Evolutionary conservation across 2,113 vertebrate genomes (phyloP), one percentile per base, ranked within the genome.

Genomic region (Salminus brasiliensis): DNA sequence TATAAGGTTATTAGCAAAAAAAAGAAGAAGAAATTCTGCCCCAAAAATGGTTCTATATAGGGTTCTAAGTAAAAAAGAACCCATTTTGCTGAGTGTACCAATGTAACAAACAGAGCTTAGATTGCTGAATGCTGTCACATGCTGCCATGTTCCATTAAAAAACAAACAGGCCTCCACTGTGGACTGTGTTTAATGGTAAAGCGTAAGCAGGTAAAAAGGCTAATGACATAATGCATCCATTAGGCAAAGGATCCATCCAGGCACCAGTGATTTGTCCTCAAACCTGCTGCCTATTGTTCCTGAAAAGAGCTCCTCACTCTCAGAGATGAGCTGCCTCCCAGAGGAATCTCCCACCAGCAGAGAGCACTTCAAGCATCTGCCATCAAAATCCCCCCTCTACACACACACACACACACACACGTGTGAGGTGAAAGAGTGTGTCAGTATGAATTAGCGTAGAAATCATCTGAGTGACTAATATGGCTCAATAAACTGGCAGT

Each of bases 311-410:
- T 67, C 52, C 29, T 66, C 27, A 65, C 43, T 74, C 71, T 59
- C 30, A 25, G 16, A 70, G 32, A 41, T 16, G 36, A 10, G 5
- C 18, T 30, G 29, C 36, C 16, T 77, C 69, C 39, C 74, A 21
- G 30, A 45, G 39, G 72, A 57, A 60, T 60, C 39, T 32, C 4
- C 16, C 15, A 45, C 16, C 36, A 43, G 43, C 23, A 68, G 25
- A 32, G 21, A 25, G 41, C 70, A 72, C 67, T 80, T 76, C 9
- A 79, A 47, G 34, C 80, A 70, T 82, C 66, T 67, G 79, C 49
- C 76, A 75, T 72, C 57, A 62, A 25, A 32, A 34, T 36, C 60
- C 59, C 80, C 15, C 47, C 67, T 81, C 84, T 36, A 43, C 67
- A 81, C 53, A 52, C 34, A 34, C 75, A 77, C 68, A 41, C 60